phyloP scores from a whole-genome alignment of 2,797 vertebrate species.

The Babyrousa celebensis region DNA sequence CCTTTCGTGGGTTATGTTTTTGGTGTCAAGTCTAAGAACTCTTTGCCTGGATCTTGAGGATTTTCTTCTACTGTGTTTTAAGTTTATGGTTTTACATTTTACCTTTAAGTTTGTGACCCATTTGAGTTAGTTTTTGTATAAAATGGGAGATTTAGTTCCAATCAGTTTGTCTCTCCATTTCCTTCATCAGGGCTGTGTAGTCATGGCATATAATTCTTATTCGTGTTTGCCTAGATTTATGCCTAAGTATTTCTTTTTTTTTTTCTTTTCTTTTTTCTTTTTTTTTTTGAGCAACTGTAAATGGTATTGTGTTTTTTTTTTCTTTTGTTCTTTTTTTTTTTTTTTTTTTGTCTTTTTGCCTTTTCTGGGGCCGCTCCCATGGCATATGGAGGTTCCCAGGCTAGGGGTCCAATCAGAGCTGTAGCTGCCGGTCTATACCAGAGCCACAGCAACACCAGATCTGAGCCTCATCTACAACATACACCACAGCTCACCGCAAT shows the following conservation, averaged over 20 bases:
- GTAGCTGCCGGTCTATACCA: no score
- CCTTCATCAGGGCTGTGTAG: background rate
- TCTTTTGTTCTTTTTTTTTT: no score
- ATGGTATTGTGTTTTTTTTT: background rate
- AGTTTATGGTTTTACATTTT: slow-evolving; percentile 22
- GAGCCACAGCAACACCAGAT: no score
- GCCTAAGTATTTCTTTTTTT: background rate
- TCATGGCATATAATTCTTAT: background rate
- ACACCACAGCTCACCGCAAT: no score
- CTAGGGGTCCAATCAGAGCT: no score
- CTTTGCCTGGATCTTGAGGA: background rate
- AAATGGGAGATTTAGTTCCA: background rate
- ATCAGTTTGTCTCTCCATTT: background rate
- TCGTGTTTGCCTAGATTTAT: background rate
- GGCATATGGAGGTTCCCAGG: no score
- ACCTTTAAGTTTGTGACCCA: background rate
- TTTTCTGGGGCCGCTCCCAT: no score
- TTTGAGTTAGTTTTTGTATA: slow-evolving; percentile 11
- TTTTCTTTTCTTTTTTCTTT: slow-evolving; percentile 19
- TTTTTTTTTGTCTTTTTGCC: no score
- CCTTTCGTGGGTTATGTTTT: background rate
- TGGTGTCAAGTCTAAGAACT: slow-evolving; percentile 12
- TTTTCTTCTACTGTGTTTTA: background rate
- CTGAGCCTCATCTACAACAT: no score
- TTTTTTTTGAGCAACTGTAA: background rate